Conservation (phyloP, 2,888 invertebrate genomes). For the Beris chalybata region DNA sequence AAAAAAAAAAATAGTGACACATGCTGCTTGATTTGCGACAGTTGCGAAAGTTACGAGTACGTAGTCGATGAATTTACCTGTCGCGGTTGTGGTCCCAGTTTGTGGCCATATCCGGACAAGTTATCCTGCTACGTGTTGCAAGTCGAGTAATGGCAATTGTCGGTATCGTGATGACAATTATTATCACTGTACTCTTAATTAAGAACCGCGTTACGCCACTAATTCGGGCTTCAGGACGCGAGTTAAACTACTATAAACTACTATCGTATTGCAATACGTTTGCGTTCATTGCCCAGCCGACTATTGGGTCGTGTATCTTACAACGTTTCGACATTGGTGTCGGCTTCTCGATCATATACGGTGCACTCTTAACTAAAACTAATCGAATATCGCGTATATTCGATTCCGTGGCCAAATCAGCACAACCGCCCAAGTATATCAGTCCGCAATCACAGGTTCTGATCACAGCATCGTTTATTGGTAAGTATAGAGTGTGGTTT, state of each 20-base stretch:
- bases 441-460: slow-evolving; percentile 67
- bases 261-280: slow-evolving; percentile 67
- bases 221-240: slow-evolving; percentile 65
- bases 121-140: slow-evolving; percentile 65
- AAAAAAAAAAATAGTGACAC: slow-evolving; percentile 66
- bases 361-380: slow-evolving; percentile 67
- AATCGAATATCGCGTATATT: slow-evolving; percentile 67
- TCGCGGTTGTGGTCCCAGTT: slow-evolving; percentile 64
- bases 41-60: slow-evolving; percentile 69
- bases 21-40: slow-evolving; percentile 79
- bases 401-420: slow-evolving; percentile 64
- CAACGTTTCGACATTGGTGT: slow-evolving; percentile 68
- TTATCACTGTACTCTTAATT: slow-evolving; percentile 65
- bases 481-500: slow-evolving; percentile 50
- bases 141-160: slow-evolving; percentile 63
- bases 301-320: slow-evolving; percentile 61
- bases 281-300: slow-evolving; percentile 62
- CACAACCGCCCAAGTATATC: slow-evolving; percentile 65
- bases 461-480: slow-evolving; percentile 62
- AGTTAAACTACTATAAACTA: slow-evolving; percentile 66
- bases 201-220: slow-evolving; percentile 68
- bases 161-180: slow-evolving; percentile 64
- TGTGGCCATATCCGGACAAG: slow-evolving; percentile 66
- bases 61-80: slow-evolving; percentile 68
- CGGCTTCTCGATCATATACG: slow-evolving; percentile 67